phyloP scores from a whole-genome alignment of 2,888 invertebrate genomes.

The Drosophila borborema region DNA sequence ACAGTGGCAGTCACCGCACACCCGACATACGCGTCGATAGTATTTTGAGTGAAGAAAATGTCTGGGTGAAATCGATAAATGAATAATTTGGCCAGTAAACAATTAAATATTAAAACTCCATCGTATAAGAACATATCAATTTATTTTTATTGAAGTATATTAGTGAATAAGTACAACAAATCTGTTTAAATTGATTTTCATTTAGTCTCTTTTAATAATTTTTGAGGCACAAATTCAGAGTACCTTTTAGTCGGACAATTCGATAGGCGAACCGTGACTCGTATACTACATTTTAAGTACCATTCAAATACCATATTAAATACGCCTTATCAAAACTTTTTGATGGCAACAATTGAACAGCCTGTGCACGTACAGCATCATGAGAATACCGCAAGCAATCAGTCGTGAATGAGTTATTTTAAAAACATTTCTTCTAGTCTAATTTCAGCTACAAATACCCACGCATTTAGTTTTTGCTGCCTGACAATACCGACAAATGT shows the following conservation, averaged over 20 bases:
- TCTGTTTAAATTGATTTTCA: neutral
- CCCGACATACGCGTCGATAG: slow-evolving; percentile 47
- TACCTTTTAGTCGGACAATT: neutral
- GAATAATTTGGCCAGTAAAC: neutral
- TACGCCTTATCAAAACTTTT: slow-evolving; percentile 14
- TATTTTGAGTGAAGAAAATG: neutral
- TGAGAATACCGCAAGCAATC: slow-evolving; percentile 3
- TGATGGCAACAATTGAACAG: neutral
- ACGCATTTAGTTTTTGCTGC: slow-evolving; percentile 41
- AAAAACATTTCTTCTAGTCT: slow-evolving; percentile 35
- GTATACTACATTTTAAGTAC: neutral
- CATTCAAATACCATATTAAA: neutral
- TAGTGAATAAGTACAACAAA: neutral
- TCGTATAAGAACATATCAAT: neutral
- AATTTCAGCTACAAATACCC: slow-evolving; percentile 32
- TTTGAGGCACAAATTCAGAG: neutral
- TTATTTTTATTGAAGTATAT: neutral
- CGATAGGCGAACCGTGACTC: neutral
- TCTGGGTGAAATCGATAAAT: neutral
- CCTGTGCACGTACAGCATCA: neutral
- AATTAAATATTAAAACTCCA: neutral
- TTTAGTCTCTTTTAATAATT: too few relatives aligned
- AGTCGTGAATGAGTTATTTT: slow-evolving; percentile 45
- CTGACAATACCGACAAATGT: slow-evolving; percentile 35
- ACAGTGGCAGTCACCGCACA: slow-evolving; percentile 26